phyloP scores from a whole-genome alignment of 2,797 vertebrate genomes.

The Buphagus erythrorhynchus region DNA sequence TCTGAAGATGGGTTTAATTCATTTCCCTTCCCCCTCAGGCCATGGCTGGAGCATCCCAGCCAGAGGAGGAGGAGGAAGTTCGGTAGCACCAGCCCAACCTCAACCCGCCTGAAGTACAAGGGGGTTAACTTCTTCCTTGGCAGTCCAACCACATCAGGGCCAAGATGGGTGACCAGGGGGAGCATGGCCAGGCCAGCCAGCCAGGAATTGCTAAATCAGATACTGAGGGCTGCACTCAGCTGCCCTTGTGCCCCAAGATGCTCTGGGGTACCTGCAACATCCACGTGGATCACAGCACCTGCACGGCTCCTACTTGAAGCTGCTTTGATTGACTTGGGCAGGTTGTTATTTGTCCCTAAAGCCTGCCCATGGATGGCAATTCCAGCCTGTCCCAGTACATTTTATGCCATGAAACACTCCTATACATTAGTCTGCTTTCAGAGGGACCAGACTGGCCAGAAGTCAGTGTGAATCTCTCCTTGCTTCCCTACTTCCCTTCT shows the following conservation, averaged over 20 bases:
- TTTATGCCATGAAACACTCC: not conserved
- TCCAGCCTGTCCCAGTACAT: not conserved
- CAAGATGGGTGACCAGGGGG: not conserved
- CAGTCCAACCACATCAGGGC: not conserved
- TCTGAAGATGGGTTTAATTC: slow-evolving; percentile 79
- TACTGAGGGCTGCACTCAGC: not conserved
- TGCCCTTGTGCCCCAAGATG: fast-evolving
- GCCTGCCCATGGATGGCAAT: not conserved
- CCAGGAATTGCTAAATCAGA: not conserved
- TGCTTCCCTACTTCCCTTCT: not conserved
- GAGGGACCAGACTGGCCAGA: not conserved
- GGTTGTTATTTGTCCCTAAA: not conserved
- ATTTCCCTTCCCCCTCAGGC: slow-evolving; percentile 72
- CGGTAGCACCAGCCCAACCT: not conserved
- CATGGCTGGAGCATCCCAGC: not conserved
- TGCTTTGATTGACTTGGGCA: not conserved
- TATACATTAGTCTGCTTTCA: not conserved
- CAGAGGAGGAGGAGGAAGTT: not conserved
- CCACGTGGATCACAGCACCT: not conserved
- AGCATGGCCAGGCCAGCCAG: not conserved
- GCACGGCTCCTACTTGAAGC: not conserved
- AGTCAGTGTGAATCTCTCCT: not conserved
- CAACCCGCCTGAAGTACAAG: not conserved
- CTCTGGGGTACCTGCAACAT: fast-evolving
- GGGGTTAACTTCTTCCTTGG: not conserved